Conservation (phyloP, 2,113 vertebrate genomes). For the Odobenus rosmarus region DNA sequence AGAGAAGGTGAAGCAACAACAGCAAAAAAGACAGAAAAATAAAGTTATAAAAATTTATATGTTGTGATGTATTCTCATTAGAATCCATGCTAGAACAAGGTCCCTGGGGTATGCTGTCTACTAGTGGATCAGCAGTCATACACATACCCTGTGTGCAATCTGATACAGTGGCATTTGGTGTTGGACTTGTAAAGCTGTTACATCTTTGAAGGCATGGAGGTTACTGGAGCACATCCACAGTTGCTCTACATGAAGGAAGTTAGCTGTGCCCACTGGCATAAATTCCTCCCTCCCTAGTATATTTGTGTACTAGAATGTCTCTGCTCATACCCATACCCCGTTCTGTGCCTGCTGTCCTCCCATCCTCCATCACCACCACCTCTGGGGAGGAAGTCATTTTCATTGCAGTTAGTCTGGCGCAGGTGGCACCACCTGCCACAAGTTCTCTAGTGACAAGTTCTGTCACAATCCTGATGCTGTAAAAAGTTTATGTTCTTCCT, state of each 20-base stretch:
- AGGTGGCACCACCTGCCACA: constrained; percentile 72
- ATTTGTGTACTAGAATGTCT: background rate
- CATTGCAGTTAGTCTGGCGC: constrained; percentile 46
- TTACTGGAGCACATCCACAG: constrained; percentile 75
- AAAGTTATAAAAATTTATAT: constrained; percentile 55
- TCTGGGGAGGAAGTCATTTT: constrained; percentile 56
- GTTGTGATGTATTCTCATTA: constrained; percentile 47
- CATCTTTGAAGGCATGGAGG: constrained; percentile 37
- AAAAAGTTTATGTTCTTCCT: constrained; percentile 29
- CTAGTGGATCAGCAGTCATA: rapidly evolving
- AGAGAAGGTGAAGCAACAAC: background rate
- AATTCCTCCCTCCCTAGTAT: constrained; percentile 45
- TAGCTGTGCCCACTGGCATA: constrained; percentile 13
- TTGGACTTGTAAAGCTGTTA: background rate
- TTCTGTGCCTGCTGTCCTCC: background rate
- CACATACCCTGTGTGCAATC: background rate
- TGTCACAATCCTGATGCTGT: background rate
- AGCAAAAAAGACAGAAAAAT: constrained; percentile 9
- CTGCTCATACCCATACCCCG: background rate
- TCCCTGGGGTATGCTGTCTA: constrained; percentile 67
- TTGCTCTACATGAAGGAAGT: constrained; percentile 65
- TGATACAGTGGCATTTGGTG: constrained; percentile 28
- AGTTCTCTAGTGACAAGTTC: constrained; percentile 49
- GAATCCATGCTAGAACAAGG: constrained; percentile 55
- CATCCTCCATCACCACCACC: background rate